Percentiles rank a stretch among this genome's conserved stretches.
Evolutionary conservation across 2,113 vertebrate genomes (phyloP).

Genomic region (Rhea pennata): DNA sequence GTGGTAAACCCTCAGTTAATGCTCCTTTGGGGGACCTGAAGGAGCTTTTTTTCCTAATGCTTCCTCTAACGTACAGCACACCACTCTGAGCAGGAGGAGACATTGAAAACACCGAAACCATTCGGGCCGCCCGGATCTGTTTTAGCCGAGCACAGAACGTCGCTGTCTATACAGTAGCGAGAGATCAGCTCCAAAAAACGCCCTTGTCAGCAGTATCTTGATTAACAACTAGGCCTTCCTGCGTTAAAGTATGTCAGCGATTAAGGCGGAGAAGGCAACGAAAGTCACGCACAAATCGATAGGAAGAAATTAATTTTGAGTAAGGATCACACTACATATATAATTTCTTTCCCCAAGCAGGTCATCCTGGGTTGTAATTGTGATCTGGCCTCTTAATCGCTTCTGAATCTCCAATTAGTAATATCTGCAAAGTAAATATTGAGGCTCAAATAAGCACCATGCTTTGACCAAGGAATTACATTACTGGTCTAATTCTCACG

Average conservation of each 20-base stretch:
- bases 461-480: neutral
- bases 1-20: neutral
- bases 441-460: neutral
- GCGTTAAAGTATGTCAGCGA: neutral
- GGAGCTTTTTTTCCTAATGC: neutral
- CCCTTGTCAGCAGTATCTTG: neutral
- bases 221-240: neutral
- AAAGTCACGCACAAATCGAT: accelerated
- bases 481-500: neutral
- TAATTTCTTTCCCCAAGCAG: neutral
- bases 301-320: neutral
- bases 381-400: neutral
- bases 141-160: neutral
- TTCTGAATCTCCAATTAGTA: neutral
- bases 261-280: neutral
- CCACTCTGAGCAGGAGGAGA: neutral
- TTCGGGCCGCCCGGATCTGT: neutral
- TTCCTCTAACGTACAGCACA: neutral
- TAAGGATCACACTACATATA: neutral
- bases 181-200: neutral
- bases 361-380: neutral
- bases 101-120: neutral
- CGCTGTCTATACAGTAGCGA: accelerated
- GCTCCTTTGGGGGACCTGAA: neutral
- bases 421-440: neutral